These are phyloP conservation scores for Phaethon lepturus DNA, from an alignment of 2,113 vertebrate species.

Conservation along the genomic window DNA sequence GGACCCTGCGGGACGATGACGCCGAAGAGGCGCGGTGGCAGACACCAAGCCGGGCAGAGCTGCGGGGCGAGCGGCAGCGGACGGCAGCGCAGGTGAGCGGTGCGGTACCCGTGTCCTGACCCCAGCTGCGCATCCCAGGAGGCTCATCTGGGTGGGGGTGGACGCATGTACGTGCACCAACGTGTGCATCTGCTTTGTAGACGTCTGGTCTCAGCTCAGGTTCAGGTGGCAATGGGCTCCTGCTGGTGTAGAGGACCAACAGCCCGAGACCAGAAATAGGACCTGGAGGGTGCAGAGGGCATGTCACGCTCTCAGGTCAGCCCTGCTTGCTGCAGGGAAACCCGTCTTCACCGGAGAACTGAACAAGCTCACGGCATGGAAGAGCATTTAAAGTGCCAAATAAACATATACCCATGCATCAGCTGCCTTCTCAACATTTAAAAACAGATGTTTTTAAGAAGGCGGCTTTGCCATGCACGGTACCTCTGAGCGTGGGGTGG, in stretches of 20 bases:
- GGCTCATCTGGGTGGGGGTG: not conserved
- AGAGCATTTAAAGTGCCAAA: not conserved
- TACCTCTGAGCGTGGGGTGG: not conserved
- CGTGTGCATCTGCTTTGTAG: not conserved
- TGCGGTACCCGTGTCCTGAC: fast-evolving
- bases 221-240: not conserved
- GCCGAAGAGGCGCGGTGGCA: not conserved
- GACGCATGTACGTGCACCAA: not conserved
- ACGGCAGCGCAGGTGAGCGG: conserved; percentile 65
- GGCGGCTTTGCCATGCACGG: not conserved
- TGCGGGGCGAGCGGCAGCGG: conserved; percentile 32
- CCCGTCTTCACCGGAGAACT: not conserved
- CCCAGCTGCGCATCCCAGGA: not conserved
- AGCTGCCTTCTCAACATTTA: not conserved
- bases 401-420: not conserved
- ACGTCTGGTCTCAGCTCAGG: not conserved
- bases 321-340: not conserved
- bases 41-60: conserved; percentile 3
- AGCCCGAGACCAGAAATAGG: not conserved
- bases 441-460: not conserved
- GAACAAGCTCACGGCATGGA: not conserved
- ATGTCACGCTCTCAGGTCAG: not conserved
- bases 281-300: not conserved
- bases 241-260: not conserved
- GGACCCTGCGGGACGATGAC: conserved; percentile 46